Base-by-base conservation (phyloP, 2,113 vertebrate genomes). In the Clarias gariepinus region DNA sequence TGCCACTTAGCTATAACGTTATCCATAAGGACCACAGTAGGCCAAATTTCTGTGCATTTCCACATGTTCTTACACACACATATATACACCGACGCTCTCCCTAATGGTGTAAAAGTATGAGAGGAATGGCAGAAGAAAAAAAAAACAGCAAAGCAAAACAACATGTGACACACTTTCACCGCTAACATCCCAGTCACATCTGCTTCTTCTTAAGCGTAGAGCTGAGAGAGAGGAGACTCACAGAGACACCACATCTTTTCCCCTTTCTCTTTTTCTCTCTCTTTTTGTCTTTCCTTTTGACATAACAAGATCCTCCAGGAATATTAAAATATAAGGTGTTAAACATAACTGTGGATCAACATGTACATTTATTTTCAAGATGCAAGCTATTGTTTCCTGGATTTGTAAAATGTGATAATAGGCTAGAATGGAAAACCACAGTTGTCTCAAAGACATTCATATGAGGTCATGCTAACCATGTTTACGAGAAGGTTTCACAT, bases 191-290 rank as follows among this genome's bases (percentile, higher is more conserved):
- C 69, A 52, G 86, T 87, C 87, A 90, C 89, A 90, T 92, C 90
- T 91, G 91, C 88, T 91, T 91, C 84, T 89, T 87, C 81, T 92
- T 92, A 91, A 63, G 63, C 53, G 52, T 82, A 83, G n/a, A 66
- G 5, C 21, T 55, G 6, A 63, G 71, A 85, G 36, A 71, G 68
- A 36, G 68, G 30, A 36, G 68, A 71, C 61, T 85, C 79, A 57
- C 73, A 47, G 81, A 82, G 85, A 69, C 63, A 87, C 76, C 57
- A 82, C 30, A 5, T 77, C 74, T 55, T 47, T 77, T 77, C 23
- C 15, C 25, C 25, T 86, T 81, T 58, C 66, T 81, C 85, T 81
- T 74, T 82, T 79, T 87, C 63, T 87, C 77, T 58, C 68, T 89
- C 60, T 57, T 52, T 85, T 79, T 81, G 47, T 89, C 77, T 68